Base-by-base conservation (phyloP, 2,113 vertebrate species). In the Lanius collurio region DNA sequence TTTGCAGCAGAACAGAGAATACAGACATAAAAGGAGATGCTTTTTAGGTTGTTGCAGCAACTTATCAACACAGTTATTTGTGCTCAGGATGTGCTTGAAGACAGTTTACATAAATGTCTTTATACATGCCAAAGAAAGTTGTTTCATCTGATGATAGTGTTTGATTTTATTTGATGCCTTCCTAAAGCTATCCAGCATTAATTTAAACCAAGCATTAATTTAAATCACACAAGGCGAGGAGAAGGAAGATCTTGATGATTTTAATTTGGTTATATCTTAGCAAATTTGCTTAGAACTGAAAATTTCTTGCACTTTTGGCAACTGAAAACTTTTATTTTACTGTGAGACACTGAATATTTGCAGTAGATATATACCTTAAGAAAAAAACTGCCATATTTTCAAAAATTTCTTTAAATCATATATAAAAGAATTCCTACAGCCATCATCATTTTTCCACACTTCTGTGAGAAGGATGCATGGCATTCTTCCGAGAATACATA, bases 311-410 rank as follows among this genome's bases (percentile, higher is more conserved):
- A 30, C 11, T 77, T 89, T 19, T 26, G 42, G 50, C 88, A 82
- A 70, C 13, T 6, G 30, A 79, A 53, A 83, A 17, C 7, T 11
- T 49, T 52, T 83, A 4, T 65, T 83, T 80, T 65, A 20, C 31
- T 31, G 9, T n/a, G 31, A 67, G 18, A 39, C 24, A 39, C 14
- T 81, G 42, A 77, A 57, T 90, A 70, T 69, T 90, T 87, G 22
- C 55, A 37, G 33, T 80, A 46, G 24, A 33, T 65, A 16, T 27
- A n/a, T 49, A 42, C 8, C 20, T 69, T 62, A 53, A 53, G 23
- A 4, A 7, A 47, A 47, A 49, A 18, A 0, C 0, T 2, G 37
- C 0, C 5, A 4, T 21, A 5, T 56, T 86, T 83, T 9, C 2
- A 55, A 87, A 49, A 37, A 21, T 15, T 12, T 59, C 26, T 59